Evolutionary conservation across 2,113 vertebrate genomes (phyloP).

Genomic region (Pygoscelis antarcticus): DNA sequence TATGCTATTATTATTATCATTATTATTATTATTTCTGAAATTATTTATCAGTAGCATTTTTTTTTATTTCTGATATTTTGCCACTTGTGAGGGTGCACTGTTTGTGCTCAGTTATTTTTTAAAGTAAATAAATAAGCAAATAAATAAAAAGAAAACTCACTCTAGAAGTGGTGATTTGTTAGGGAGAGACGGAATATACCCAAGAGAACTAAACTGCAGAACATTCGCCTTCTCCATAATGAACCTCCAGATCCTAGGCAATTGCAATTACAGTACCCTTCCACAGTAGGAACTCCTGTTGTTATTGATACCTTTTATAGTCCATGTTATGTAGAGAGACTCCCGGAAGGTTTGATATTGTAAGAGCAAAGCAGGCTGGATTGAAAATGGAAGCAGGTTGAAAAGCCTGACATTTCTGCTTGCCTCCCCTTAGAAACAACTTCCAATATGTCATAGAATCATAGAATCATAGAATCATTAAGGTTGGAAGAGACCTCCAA

Average conservation of each 20-base stretch:
- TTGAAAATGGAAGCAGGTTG: neutral
- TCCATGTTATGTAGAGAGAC: slow-evolving; percentile 13
- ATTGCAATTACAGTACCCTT: slow-evolving; percentile 18
- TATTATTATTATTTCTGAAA: slow-evolving; percentile 7
- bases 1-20: neutral
- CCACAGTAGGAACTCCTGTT: slow-evolving; percentile 34
- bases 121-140: slow-evolving; percentile 17
- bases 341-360: slow-evolving; percentile 40
- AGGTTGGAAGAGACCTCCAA: no score
- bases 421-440: neutral
- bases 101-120: neutral
- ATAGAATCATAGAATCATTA: no score
- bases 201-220: neutral
- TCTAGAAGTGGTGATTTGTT: neutral
- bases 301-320: slow-evolving; percentile 51
- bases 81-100: neutral
- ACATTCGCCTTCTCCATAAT: neutral
- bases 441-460: neutral
- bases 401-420: slow-evolving; percentile 4
- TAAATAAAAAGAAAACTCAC: neutral
- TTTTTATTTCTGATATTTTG: neutral
- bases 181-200: neutral
- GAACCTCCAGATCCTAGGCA: slow-evolving; percentile 29
- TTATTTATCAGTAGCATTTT: neutral
- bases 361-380: neutral